phyloP scores from a whole-genome alignment of 2,888 invertebrate genomes.

The Aleiodes leptofemur region DNA sequence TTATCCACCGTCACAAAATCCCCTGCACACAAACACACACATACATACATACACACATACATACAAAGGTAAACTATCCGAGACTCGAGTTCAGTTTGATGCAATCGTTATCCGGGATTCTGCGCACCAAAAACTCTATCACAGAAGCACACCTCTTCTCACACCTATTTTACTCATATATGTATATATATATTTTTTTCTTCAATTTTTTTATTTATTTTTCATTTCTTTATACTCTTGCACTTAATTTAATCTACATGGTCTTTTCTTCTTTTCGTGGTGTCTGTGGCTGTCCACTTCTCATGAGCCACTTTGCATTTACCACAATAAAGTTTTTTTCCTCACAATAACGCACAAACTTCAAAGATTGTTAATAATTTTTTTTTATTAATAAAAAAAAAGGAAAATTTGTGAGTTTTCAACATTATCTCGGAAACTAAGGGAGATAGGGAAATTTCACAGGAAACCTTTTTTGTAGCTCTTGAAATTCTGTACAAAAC shows the following conservation, averaged over 20 bases:
- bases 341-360: too few species aligned
- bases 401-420: too few species aligned
- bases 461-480: too few species aligned
- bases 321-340: background rate
- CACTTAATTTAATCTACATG: background rate
- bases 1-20: conserved; percentile 37
- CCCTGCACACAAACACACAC: conserved; percentile 17
- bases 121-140: conserved; percentile 66
- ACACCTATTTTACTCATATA: conserved; percentile 15
- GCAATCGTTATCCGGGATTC: conserved; percentile 75
- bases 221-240: background rate
- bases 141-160: conserved; percentile 51
- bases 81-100: conserved; percentile 60
- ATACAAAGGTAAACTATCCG: conserved; percentile 24
- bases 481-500: too few species aligned
- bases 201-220: background rate
- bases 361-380: background rate
- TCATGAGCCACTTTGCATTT: conserved; percentile 10
- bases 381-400: too few species aligned
- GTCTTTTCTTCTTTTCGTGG: background rate
- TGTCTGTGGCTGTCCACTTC: background rate
- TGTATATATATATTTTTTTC: background rate
- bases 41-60: conserved; percentile 1
- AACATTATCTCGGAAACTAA: too few species aligned
- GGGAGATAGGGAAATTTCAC: too few species aligned